Base-by-base conservation (phyloP, 2,888 invertebrate genomes). In the Bembecia ichneumoniformis region DNA sequence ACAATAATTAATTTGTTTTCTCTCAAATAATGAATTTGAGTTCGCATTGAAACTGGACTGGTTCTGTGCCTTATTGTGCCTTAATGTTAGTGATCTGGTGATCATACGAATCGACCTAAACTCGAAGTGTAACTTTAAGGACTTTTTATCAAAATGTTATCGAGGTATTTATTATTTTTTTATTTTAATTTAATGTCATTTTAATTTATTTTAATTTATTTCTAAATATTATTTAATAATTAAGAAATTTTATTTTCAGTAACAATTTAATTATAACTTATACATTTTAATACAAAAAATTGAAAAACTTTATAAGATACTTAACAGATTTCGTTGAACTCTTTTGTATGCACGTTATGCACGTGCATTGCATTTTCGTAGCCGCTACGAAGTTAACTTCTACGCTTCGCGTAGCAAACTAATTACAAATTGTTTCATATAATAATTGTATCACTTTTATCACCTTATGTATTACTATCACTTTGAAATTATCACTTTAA, bases 41-140 rank as follows among this genome's bases (percentile, higher is more conserved):
- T 11, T 44, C 15, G 17, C 11, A 13, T 15, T 44, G 3, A 44
- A 43, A 59, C 62, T 66, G 59, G 62, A 64, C 59, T 58, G 50
- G 56, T 60, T 60, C 53, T 61, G 77, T 75, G 74, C 62, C 58
- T 63, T 68, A 58, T 68, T 67, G 77, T 77, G 73, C 66, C 66
- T 62, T 28, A 71, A 60, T 71, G 71, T 64, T 53, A 68, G 77
- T 77, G 77, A 61, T 60, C 60, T 68, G 68, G 76, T 76, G 73
- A 63, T 60, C 63, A 57, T 40, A 40, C 40, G 14, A 57, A 66
- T 62, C 58, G 56, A 57, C 51, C 62, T 59, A 2, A 40, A 40
- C 40, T 40, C 14, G 40, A 14, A 40, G 64, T 71, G 71, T 63
- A n/a, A 68, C 60, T 64, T 67, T 68, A 74, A 67, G 68, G 66